phyloP scores from a whole-genome alignment of 2,113 vertebrate species.

The cat (Felis catus) region F.catus_Fca126_mat1.0 CM031424.1:5631501-5632000 shows the following conservation, averaged over 20 bases:
- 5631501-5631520: background rate
- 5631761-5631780: background rate
- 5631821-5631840: background rate
- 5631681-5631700: background rate
- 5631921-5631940: background rate
- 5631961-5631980: background rate
- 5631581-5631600: background rate
- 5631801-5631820: background rate
- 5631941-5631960: background rate
- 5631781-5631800: background rate
- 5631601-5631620: background rate
- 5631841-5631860: background rate
- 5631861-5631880: no score
- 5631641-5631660: background rate
- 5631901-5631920: accelerated
- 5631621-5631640: background rate
- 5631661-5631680: background rate
- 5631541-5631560: slow-evolving; percentile 31
- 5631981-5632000: background rate
- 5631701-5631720: background rate
- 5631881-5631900: no score
- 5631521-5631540: slow-evolving; percentile 17
- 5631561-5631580: background rate
- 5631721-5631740: background rate
- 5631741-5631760: background rate